Evolutionary conservation across 2,113 vertebrate genomes (phyloP).

Genomic region (Neolamprologus tretocephalus): DNA sequence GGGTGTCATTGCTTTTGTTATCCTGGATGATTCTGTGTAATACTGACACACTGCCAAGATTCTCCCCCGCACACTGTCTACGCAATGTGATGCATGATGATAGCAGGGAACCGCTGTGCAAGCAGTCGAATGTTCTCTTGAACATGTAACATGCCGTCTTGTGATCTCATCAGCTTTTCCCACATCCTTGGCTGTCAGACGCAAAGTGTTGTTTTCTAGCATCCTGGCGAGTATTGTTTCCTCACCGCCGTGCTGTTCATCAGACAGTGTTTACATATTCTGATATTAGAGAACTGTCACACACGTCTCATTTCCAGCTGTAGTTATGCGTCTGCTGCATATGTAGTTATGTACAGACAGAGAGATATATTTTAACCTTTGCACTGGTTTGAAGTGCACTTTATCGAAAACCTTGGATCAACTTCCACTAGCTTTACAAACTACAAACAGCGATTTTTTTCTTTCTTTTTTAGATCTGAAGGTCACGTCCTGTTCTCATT

Average conservation of each 20-base stretch:
- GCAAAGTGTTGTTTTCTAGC: background rate
- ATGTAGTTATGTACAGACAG: constrained; percentile 21
- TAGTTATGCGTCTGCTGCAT: background rate
- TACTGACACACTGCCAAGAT: background rate
- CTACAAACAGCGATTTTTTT: background rate
- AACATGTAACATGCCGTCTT: background rate
- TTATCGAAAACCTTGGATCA: constrained; percentile 43
- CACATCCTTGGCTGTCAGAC: background rate
- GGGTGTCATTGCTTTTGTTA: background rate
- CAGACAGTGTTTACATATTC: constrained; percentile 22
- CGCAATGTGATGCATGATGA: background rate
- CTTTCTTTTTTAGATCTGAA: background rate
- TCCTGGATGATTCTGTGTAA: background rate
- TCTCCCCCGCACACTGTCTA: background rate
- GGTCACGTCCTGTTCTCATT: background rate
- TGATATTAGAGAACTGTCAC: constrained; percentile 8
- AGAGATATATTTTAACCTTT: constrained; percentile 44
- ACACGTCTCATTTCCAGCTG: background rate
- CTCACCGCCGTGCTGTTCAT: constrained; percentile 21
- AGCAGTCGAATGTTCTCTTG: background rate
- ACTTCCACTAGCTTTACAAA: constrained; percentile 26
- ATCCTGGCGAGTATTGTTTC: background rate
- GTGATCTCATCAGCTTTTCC: background rate
- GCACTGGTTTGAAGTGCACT: constrained; percentile 50
- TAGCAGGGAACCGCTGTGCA: background rate